Evolutionary conservation across 2,113 vertebrate species (phyloP).

Genomic region (Xiphophorus couchianus): DNA sequence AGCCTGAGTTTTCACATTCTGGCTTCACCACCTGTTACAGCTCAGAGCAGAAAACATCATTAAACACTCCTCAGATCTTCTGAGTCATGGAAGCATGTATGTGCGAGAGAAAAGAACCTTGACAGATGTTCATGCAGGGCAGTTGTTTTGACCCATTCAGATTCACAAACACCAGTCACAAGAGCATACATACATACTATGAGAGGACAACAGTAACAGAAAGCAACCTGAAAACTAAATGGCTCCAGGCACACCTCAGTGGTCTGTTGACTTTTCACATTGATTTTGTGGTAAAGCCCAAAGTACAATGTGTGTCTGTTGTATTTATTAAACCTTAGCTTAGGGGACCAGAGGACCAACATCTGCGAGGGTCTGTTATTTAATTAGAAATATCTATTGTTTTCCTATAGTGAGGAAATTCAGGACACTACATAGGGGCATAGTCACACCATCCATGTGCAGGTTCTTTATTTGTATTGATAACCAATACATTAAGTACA

Average conservation of each 20-base stretch:
- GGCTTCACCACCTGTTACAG: conserved; percentile 59
- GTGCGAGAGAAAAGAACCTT: conserved; percentile 21
- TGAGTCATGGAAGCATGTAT: conserved; percentile 34
- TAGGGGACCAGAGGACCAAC: conserved; percentile 11
- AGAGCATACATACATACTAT: neutral
- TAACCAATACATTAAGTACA: no score
- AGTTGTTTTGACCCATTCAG: conserved; percentile 20
- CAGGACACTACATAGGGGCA: no score
- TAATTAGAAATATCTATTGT: no score
- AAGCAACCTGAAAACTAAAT: conserved; percentile 28
- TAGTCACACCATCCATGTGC: no score
- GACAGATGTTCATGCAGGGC: conserved; percentile 41
- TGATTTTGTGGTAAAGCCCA: conserved; percentile 52
- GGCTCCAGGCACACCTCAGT: conserved; percentile 42
- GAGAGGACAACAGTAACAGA: conserved; percentile 49
- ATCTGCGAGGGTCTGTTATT: neutral
- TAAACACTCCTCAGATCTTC: conserved; percentile 30
- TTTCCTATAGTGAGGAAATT: no score
- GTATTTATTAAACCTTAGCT: conserved; percentile 6
- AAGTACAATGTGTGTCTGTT: conserved; percentile 16
- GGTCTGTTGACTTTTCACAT: conserved; percentile 66
- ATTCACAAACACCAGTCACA: neutral
- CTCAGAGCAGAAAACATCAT: conserved; percentile 49
- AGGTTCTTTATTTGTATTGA: no score
- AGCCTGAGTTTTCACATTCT: conserved; percentile 49